Conservation (phyloP, 2,888 invertebrate species). For the Drosophila pseudotakahashii region DNA sequence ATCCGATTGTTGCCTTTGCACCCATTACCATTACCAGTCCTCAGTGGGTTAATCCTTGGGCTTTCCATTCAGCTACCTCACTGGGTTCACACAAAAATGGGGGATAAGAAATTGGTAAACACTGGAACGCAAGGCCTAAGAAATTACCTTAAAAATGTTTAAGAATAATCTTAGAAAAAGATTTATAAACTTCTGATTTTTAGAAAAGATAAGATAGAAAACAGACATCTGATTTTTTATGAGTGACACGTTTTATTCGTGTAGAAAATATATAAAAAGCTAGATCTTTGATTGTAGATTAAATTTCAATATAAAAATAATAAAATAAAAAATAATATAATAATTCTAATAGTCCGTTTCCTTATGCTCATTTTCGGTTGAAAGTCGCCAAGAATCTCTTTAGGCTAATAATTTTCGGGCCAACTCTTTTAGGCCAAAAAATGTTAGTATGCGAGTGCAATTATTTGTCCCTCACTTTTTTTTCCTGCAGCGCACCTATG, state of each 20-base stretch:
- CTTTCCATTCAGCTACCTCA: background rate
- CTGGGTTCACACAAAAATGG: too few relatives aligned
- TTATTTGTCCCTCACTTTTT: background rate
- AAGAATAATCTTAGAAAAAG: too few relatives aligned
- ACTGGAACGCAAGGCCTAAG: background rate
- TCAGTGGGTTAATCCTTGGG: background rate
- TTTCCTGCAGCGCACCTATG: background rate
- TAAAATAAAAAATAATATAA: too few relatives aligned
- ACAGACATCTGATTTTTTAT: too few relatives aligned
- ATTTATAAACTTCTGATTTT: too few relatives aligned
- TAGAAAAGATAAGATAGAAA: too few relatives aligned
- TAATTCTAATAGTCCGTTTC: background rate
- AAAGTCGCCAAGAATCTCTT: background rate
- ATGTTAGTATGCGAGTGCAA: background rate
- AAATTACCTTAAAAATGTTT: background rate
- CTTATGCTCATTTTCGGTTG: background rate
- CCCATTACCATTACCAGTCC: conserved; percentile 1
- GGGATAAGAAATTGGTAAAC: too few relatives aligned
- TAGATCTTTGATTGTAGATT: too few relatives aligned
- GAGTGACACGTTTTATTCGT: too few relatives aligned
- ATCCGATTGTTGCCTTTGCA: background rate
- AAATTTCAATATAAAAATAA: too few relatives aligned
- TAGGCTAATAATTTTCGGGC: background rate
- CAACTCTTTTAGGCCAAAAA: background rate
- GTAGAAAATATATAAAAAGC: too few relatives aligned